These are phyloP conservation scores for Rhinoptilus africanus DNA, from an alignment of 2,113 vertebrate species.

Conservation along the genomic window DNA sequence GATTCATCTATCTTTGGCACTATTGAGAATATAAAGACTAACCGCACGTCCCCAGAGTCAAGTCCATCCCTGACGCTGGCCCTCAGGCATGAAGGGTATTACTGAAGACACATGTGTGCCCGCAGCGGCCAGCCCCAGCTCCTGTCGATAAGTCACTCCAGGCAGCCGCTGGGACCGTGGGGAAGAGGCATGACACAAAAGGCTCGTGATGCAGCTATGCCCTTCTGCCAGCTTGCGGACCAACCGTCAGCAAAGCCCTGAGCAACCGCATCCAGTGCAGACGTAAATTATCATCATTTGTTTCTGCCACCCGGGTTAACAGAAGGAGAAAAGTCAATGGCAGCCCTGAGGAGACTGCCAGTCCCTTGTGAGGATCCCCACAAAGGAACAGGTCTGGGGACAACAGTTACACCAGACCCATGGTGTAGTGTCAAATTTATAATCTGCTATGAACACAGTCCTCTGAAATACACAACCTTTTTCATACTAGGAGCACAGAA, in stretches of 20 bases:
- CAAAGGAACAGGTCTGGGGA: neutral
- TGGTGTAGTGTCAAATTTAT: neutral
- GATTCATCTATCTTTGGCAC: neutral
- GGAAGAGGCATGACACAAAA: accelerated
- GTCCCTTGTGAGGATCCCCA: neutral
- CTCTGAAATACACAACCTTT: neutral
- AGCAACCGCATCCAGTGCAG: neutral
- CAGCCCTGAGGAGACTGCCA: neutral
- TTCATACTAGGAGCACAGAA: neutral
- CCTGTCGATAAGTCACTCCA: neutral
- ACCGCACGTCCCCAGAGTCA: neutral
- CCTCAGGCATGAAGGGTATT: neutral
- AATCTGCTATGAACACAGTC: neutral
- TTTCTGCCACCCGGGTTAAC: neutral
- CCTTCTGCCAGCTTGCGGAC: neutral
- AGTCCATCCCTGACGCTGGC: neutral
- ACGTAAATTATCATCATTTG: neutral
- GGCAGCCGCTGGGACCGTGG: neutral
- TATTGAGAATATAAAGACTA: neutral
- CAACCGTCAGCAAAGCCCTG: neutral
- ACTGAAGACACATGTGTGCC: neutral
- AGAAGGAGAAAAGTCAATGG: neutral
- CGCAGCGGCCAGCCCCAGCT: neutral
- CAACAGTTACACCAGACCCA: neutral
- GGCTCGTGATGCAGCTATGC: accelerated